Conservation (phyloP, 1,140 invertebrate genomes). For the Tetramorium alpestre region DNA sequence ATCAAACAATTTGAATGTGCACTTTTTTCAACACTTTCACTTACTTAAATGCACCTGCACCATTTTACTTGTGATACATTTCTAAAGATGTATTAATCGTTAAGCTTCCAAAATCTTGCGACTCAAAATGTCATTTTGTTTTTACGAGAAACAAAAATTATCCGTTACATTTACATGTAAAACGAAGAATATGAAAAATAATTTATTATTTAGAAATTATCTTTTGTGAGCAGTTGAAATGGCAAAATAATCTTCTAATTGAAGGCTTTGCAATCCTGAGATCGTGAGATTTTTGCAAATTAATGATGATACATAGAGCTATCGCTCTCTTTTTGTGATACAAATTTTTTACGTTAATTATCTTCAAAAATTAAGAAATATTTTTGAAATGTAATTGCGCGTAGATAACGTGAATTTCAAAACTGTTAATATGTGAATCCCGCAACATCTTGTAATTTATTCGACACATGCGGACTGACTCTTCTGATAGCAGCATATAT, state of each 20-base stretch:
- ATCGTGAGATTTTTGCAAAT: neutral
- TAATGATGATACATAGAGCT: neutral
- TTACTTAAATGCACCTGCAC: neutral
- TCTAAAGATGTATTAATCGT: neutral
- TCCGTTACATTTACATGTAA: neutral
- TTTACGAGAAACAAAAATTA: neutral
- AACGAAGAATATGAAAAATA: too few species aligned
- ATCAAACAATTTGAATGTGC: neutral
- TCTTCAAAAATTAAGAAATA: neutral
- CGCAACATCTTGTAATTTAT: conserved; percentile 20
- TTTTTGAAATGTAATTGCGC: neutral
- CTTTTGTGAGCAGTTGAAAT: neutral
- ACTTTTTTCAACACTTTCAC: neutral
- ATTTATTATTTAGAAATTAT: neutral
- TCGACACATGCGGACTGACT: neutral
- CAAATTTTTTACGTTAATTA: neutral
- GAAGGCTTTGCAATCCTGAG: neutral
- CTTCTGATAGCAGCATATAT: neutral
- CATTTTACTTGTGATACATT: neutral
- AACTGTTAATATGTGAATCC: neutral
- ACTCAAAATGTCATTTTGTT: neutral
- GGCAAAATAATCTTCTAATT: neutral
- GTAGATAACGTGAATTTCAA: neutral
- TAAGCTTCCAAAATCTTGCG: neutral
- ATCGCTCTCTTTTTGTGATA: neutral